Conservation (phyloP, 2,888 invertebrate genomes). For the Cryptocephalus moraei region DNA sequence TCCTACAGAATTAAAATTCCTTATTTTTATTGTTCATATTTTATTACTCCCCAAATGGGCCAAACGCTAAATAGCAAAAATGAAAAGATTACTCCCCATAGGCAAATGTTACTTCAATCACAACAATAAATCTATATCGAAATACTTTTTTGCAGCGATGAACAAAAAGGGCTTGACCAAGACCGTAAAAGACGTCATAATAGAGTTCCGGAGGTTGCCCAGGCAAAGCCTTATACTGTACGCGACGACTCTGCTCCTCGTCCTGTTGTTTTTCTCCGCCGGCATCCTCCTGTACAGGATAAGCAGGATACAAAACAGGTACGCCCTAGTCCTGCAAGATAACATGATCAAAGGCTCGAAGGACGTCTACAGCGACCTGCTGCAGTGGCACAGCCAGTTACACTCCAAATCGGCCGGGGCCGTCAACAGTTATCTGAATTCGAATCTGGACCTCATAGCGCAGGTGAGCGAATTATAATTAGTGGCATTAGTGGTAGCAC, state of each 20-base stretch:
- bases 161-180: too few relatives aligned
- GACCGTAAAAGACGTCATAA: constrained; percentile 19
- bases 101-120: too few relatives aligned
- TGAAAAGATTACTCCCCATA: too few relatives aligned
- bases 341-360: constrained; percentile 28
- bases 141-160: too few relatives aligned
- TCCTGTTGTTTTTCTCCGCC: constrained; percentile 48
- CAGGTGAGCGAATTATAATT: constrained; percentile 45
- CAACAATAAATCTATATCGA: too few relatives aligned
- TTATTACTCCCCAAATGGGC: too few relatives aligned
- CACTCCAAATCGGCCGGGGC: constrained; percentile 63
- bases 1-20: too few relatives aligned
- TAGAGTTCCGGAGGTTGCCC: constrained; percentile 33
- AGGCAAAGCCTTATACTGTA: constrained; percentile 43
- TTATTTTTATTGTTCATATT: too few relatives aligned
- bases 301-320: constrained; percentile 36
- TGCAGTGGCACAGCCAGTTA: constrained; percentile 58
- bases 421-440: constrained; percentile 62
- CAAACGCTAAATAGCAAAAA: too few relatives aligned
- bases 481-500: not conserved
- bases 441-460: constrained; percentile 70
- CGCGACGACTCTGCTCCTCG: constrained; percentile 44
- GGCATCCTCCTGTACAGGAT: constrained; percentile 48
- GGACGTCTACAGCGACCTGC: constrained; percentile 54
- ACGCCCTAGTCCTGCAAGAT: constrained; percentile 16